A percentile compares a stretch with the other conserved stretches of the same genome.
phyloP scores from a whole-genome alignment of 1,140 invertebrate species.

The Drusus annulatus region DNA sequence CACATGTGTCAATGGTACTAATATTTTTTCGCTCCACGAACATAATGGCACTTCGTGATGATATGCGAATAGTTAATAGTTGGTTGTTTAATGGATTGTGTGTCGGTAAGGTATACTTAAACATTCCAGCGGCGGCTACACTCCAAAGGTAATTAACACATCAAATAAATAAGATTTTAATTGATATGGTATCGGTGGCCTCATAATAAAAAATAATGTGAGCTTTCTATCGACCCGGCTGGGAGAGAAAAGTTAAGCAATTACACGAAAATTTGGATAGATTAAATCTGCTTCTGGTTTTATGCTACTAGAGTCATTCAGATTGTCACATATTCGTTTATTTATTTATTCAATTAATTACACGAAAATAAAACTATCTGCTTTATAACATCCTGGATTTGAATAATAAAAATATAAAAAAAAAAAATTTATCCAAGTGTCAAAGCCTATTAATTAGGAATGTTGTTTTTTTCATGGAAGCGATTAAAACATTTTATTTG shows the following conservation, averaged over 20 bases:
- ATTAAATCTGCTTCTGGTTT: constrained; percentile 33
- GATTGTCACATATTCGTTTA: constrained; percentile 12
- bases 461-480: no score
- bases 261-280: constrained; percentile 16
- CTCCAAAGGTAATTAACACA: constrained; percentile 39
- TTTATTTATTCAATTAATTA: constrained; percentile 29
- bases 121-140: constrained; percentile 5
- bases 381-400: not conserved
- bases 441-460: no score
- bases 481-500: no score
- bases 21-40: constrained; percentile 17
- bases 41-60: constrained; percentile 7
- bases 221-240: constrained; percentile 17
- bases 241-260: not conserved
- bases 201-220: constrained; percentile 21
- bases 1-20: constrained; percentile 12
- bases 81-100: constrained; percentile 13
- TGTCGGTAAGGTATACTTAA: not conserved
- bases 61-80: constrained; percentile 27
- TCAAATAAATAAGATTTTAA: constrained; percentile 42
- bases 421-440: no score
- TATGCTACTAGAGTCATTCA: not conserved
- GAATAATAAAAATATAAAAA: no score
- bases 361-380: not conserved
- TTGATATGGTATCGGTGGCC: constrained; percentile 31